A percentile compares a stretch with the other conserved stretches of the same genome.
phyloP scores from a whole-genome alignment of 53 echinoderm and acorn worm species.

The Crossaster papposus region DNA sequence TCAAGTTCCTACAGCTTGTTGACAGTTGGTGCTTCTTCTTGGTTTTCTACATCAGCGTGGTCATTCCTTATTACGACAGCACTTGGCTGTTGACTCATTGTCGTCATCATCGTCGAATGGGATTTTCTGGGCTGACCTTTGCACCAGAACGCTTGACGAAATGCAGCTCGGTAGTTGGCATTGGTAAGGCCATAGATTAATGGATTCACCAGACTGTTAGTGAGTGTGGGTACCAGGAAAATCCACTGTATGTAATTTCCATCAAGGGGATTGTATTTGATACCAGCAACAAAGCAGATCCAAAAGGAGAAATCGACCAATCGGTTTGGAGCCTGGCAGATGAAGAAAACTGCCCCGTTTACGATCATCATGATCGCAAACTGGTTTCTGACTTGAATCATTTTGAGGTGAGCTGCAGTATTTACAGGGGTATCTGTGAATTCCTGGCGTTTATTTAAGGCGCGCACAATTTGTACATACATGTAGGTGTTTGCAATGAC shows the following conservation, averaged over 20 bases:
- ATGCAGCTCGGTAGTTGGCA: conserved; percentile 12
- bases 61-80: neutral
- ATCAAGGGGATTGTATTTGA: neutral
- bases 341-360: conserved; percentile 31
- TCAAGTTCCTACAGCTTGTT: neutral
- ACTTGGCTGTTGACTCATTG: neutral
- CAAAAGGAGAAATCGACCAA: neutral
- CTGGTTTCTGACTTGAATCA: conserved; percentile 17
- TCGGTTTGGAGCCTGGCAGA: conserved; percentile 18
- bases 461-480: neutral
- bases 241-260: neutral
- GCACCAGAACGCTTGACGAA: conserved; percentile 13
- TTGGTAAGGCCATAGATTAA: conserved; percentile 1
- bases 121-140: neutral
- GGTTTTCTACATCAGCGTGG: neutral
- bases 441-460: neutral
- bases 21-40: neutral
- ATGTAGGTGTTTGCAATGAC: conserved; percentile 18
- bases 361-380: conserved; percentile 29
- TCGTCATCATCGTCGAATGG: too few species aligned
- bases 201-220: conserved; percentile 32
- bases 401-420: neutral
- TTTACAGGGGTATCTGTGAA: neutral
- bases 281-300: neutral
- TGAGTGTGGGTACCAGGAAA: neutral